Evolutionary conservation across 2,888 invertebrate species (phyloP).

Genomic region (Ischnura elegans): DNA sequence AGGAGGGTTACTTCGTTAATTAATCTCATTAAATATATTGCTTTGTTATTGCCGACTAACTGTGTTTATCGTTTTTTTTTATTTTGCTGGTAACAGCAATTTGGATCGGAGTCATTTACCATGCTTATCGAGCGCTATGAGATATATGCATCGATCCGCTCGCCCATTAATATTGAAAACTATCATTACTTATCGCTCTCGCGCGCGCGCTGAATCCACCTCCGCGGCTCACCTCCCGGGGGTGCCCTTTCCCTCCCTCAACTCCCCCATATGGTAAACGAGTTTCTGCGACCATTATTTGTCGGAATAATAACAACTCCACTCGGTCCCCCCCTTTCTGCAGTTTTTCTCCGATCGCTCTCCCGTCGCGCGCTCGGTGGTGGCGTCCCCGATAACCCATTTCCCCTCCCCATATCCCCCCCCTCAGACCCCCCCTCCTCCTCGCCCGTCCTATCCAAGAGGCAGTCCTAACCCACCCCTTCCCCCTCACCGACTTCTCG

Average conservation of each 20-base stretch:
- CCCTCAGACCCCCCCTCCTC: too few relatives aligned
- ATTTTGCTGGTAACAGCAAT: not conserved
- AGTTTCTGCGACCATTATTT: not conserved
- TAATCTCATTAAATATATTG: too few relatives aligned
- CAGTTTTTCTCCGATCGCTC: not conserved
- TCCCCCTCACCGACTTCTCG: not conserved
- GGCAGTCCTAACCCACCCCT: too few relatives aligned
- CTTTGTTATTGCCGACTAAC: too few relatives aligned
- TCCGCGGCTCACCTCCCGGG: not conserved
- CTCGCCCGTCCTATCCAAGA: too few relatives aligned
- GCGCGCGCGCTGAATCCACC: not conserved
- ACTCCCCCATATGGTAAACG: not conserved
- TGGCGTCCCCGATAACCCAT: not conserved
- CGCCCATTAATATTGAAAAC: not conserved
- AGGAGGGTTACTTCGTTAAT: too few relatives aligned
- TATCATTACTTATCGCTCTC: not conserved
- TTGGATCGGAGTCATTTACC: not conserved
- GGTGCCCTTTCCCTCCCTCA: not conserved
- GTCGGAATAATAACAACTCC: conserved; percentile 2
- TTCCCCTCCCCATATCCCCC: too few relatives aligned
- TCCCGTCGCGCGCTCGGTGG: not conserved
- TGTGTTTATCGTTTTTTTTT: too few relatives aligned
- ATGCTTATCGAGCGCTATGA: not conserved
- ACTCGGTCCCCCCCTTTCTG: not conserved
- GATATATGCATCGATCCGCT: not conserved